Percentiles rank a stretch among this genome's conserved stretches.
Evolutionary conservation across 2,113 vertebrate species (phyloP).

Genomic region (Campylomormyrus numenius): DNA sequence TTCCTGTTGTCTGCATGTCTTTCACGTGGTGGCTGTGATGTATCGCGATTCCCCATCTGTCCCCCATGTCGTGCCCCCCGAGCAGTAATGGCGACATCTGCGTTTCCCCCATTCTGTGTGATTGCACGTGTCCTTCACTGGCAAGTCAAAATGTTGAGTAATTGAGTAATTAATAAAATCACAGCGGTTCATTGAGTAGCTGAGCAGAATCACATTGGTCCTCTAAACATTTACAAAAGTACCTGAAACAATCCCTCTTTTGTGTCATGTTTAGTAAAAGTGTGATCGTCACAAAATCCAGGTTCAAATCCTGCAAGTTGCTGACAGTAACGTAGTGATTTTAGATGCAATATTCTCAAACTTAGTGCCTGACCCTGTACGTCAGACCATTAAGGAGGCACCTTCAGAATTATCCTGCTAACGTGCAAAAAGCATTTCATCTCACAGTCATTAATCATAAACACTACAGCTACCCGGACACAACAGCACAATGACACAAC

Average conservation of each 20-base stretch:
- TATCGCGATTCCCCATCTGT: neutral
- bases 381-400: neutral
- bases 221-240: neutral
- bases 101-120: neutral
- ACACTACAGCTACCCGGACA: neutral
- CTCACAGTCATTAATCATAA: neutral
- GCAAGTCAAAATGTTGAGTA: neutral
- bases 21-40: neutral
- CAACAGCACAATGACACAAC: neutral
- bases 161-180: neutral
- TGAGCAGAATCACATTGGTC: neutral
- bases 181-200: neutral
- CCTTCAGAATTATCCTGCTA: neutral
- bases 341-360: neutral
- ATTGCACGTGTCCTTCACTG: neutral
- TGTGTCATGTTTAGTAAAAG: neutral
- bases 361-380: neutral
- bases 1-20: neutral
- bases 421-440: neutral
- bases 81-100: neutral
- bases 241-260: neutral
- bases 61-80: neutral
- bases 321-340: neutral
- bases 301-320: neutral
- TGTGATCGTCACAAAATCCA: neutral